These are phyloP conservation scores for Eristalinus sepulchralis DNA, from an alignment of 2,888 invertebrate genomes.

Conservation along the genomic window DNA sequence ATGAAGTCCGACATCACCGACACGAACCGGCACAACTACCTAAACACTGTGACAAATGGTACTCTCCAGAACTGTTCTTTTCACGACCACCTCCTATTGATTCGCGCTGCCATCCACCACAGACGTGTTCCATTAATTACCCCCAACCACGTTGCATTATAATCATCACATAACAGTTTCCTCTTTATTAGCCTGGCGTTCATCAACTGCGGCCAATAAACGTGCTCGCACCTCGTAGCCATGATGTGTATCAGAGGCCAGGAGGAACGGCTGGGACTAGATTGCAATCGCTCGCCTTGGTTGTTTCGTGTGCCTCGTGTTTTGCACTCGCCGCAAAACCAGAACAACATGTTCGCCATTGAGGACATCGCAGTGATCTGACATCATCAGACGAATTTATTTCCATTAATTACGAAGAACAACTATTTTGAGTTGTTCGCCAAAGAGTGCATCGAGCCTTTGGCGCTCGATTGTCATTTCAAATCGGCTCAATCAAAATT, in stretches of 20 bases:
- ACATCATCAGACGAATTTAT: constrained; percentile 66
- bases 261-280: constrained; percentile 32
- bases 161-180: constrained; percentile 64
- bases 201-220: constrained; percentile 58
- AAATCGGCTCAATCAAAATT: constrained; percentile 56
- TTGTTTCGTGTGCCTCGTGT: constrained; percentile 27
- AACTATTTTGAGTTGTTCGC: constrained; percentile 53
- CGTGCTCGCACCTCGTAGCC: constrained; percentile 51
- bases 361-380: constrained; percentile 55
- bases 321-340: constrained; percentile 41
- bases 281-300: constrained; percentile 34
- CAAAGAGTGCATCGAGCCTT: constrained; percentile 31
- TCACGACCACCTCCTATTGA: constrained; percentile 45
- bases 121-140: constrained; percentile 59
- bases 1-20: not conserved
- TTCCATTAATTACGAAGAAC: constrained; percentile 64
- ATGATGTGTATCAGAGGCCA: constrained; percentile 46
- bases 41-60: constrained; percentile 53
- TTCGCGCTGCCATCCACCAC: constrained; percentile 33
- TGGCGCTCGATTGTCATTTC: constrained; percentile 59
- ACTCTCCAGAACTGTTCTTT: constrained; percentile 21
- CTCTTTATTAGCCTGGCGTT: constrained; percentile 55
- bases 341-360: constrained; percentile 61
- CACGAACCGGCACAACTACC: not conserved
- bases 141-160: constrained; percentile 27